A percentile compares a stretch with the other conserved stretches of the same genome.
These are phyloP conservation scores for Halcyon leucocephala DNA, from an alignment of 2,797 vertebrate species.

Conservation along the genomic window DNA sequence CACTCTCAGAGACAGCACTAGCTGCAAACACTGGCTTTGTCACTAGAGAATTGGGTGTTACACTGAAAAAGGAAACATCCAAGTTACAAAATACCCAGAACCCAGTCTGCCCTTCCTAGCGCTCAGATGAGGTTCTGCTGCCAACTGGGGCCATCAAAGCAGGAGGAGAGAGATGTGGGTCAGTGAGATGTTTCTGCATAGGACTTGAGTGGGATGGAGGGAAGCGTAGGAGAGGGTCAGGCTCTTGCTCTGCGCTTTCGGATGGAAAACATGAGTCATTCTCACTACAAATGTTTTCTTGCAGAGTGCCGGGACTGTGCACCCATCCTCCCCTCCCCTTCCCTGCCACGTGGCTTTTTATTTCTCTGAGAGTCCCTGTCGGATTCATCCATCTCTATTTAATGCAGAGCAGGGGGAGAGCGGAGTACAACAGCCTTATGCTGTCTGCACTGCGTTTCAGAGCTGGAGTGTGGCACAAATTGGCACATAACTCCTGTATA, in stretches of 20 bases:
- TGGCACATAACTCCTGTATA: neutral
- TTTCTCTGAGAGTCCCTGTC: neutral
- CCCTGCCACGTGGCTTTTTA: neutral
- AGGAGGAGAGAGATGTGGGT: neutral
- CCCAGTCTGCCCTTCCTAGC: fast-evolving
- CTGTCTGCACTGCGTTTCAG: neutral
- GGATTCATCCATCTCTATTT: neutral
- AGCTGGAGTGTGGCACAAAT: neutral
- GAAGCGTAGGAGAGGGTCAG: neutral
- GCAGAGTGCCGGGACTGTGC: neutral
- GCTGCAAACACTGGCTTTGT: neutral
- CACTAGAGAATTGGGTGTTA: neutral
- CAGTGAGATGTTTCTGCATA: neutral
- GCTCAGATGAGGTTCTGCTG: neutral
- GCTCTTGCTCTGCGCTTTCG: fast-evolving
- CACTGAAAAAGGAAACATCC: neutral
- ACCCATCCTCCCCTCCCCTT: neutral
- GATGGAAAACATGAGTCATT: slow-evolving; percentile 2
- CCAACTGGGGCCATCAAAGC: fast-evolving
- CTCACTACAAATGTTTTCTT: neutral
- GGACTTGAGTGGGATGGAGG: fast-evolving
- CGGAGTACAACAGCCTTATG: neutral
- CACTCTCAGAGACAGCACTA: fast-evolving
- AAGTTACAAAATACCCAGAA: neutral
- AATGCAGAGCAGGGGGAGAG: neutral